These are phyloP conservation scores for Mylabris sibirica DNA, from an alignment of 2,888 invertebrate species.

Conservation along the genomic window DNA sequence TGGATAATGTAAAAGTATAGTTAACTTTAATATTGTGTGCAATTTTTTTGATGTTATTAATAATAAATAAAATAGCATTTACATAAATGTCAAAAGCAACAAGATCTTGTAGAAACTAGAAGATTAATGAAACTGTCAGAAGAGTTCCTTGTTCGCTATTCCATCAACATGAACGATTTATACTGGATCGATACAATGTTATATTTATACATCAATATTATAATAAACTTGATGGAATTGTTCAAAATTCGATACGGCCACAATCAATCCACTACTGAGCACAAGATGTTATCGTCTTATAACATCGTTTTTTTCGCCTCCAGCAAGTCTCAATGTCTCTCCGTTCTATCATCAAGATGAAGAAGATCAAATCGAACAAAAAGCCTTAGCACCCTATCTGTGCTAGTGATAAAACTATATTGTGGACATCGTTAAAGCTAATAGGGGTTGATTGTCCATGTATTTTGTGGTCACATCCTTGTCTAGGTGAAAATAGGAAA, in stretches of 20 bases:
- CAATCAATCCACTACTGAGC: neutral
- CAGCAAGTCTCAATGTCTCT: neutral
- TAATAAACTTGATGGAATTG: neutral
- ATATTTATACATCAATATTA: neutral
- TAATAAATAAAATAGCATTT: neutral
- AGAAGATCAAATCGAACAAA: neutral
- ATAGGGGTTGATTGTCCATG: neutral
- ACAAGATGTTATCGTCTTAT: neutral
- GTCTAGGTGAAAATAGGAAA: neutral
- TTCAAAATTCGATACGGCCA: neutral
- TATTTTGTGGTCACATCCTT: neutral
- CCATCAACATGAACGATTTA: neutral
- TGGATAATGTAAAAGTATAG: neutral
- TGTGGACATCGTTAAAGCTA: slow-evolving; percentile 13
- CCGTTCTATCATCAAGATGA: neutral
- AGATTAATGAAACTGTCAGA: slow-evolving; percentile 1
- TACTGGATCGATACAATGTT: neutral
- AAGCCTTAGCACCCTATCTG: slow-evolving; percentile 3
- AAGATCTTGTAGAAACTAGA: neutral
- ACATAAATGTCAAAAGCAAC: neutral
- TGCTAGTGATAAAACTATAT: slow-evolving; percentile 5
- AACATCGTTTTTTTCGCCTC: too few relatives aligned
- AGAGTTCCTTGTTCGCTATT: neutral
- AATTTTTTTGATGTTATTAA: neutral
- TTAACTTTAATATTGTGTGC: neutral